Base-by-base conservation (phyloP, 2,797 vertebrate species). In the Salarias fasciatus region DNA sequence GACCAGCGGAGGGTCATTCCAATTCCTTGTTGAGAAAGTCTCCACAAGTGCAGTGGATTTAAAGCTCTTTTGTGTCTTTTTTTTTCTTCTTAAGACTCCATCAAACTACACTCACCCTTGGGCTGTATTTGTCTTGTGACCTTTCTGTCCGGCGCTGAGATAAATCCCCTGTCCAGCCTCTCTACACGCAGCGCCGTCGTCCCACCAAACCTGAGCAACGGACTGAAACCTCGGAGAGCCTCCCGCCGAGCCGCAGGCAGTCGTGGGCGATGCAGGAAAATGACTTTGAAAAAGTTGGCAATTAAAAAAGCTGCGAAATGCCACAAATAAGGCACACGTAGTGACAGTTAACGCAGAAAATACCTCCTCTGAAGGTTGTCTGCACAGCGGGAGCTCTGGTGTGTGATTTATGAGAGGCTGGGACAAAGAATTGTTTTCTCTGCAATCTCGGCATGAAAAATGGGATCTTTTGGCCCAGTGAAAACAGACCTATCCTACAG, bases 41-140 rank as follows among this genome's bases (percentile, higher is more conserved):
- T 6, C 28, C 29, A 29, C 5, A 43, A 54, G 42, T 62, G 29
- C 11, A 35, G 12, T 36, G 29, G 24, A 62, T 49, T 57, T 15
- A 33, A 53, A 60, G 9, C 55, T 43, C 4, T 10, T 31, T 10
- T 42, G 5, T 11, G 4, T 7, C 5, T 30, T 53, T 38, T 28
- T 52, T 11, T 37, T 33, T 35, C 35, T 35, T 35, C 47, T 46
- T 42, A 41, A 48, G 51, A 45, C 55, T 57, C 30, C 8, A 33
- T 52, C 49, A 54, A 61, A 52, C 6, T 3, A 3, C 12, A 28
- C 37, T 46, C 10, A 36, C 38, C 65, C 53, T 47, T 0, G 1
- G 37, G 40, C 36, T 18, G 36, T 6, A 33, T 68, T 58, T 49
- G 50, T 71, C 53, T 33, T 31, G 52, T 65, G 66, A 71, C 63